Percentiles rank a stretch among this genome's conserved stretches.
Conservation (phyloP, 2,888 invertebrate genomes). For the Tubulanus polymorphus region DNA sequence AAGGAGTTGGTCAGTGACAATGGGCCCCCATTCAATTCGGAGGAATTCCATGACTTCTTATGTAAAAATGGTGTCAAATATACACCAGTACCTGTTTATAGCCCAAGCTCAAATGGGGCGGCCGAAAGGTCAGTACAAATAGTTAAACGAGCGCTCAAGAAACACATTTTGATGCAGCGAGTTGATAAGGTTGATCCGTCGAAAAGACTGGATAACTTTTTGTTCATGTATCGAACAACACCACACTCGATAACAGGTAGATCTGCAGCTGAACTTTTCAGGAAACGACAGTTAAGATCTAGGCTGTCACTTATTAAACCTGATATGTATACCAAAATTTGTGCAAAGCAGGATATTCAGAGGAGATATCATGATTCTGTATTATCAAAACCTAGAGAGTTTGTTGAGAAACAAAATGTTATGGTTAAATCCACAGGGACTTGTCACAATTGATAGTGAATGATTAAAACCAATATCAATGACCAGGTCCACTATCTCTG, state of each 20-base stretch:
- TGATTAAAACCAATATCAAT: too few relatives aligned
- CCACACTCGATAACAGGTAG: constrained; percentile 13
- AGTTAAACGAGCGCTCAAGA: constrained; percentile 15
- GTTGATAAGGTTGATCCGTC: too few relatives aligned
- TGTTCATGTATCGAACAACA: constrained; percentile 9
- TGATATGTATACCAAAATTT: too few relatives aligned
- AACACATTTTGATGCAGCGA: too few relatives aligned
- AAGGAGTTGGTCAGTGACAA: constrained; percentile 16
- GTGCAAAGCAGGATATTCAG: too few relatives aligned
- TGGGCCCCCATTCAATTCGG: constrained; percentile 17
- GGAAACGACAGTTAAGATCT: background rate
- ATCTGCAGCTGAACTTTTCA: background rate
- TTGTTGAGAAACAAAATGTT: too few relatives aligned
- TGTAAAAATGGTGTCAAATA: constrained; percentile 19
- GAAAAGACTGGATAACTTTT: constrained; percentile 4
- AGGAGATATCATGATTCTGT: too few relatives aligned
- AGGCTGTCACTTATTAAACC: background rate
- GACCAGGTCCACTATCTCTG: too few relatives aligned
- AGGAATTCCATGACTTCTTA: constrained; percentile 16
- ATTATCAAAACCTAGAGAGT: too few relatives aligned
- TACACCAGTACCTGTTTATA: constrained; percentile 15
- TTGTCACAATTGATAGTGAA: too few relatives aligned
- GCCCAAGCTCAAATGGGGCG: constrained; percentile 17
- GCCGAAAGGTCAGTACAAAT: constrained; percentile 19
- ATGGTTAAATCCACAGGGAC: too few relatives aligned